Evolutionary conservation across 2,113 vertebrate species (phyloP).

Genomic region (Pteropus alecto): DNA sequence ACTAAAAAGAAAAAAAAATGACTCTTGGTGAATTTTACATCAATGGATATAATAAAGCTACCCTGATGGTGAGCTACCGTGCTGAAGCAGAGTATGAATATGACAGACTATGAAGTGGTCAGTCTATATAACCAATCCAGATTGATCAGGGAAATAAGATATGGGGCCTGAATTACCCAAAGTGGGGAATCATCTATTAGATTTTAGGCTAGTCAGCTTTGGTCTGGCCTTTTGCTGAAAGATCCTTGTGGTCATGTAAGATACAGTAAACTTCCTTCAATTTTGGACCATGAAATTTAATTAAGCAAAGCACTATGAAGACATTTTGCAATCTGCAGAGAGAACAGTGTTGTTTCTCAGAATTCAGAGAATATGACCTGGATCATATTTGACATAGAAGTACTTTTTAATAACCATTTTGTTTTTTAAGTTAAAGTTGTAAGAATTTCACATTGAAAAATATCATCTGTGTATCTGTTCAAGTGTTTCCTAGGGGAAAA

Average conservation of each 20-base stretch:
- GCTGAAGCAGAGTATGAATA: not conserved
- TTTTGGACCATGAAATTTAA: slow-evolving; percentile 28
- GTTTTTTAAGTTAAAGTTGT: slow-evolving; percentile 1
- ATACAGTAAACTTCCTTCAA: not conserved
- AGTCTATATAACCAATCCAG: not conserved
- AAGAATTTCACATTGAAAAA: not conserved
- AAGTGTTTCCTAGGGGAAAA: not conserved
- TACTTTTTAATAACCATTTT: slow-evolving; percentile 14
- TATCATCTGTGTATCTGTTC: not conserved
- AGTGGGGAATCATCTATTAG: not conserved
- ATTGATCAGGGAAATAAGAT: not conserved
- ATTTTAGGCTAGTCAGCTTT: not conserved
- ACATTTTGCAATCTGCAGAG: slow-evolving; percentile 10
- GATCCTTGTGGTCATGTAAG: not conserved
- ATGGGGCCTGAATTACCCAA: not conserved
- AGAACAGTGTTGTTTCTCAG: slow-evolving; percentile 28
- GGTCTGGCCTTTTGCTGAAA: not conserved
- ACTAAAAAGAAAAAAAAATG: not conserved
- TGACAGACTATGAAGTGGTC: not conserved
- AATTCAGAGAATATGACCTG: not conserved
- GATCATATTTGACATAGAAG: slow-evolving; percentile 7
- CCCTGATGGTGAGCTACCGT: not conserved
- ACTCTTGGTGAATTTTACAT: not conserved
- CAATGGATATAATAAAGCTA: not conserved
- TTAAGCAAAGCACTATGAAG: not conserved